Conservation (phyloP, 2,113 vertebrate species). For the Gavia stellata region DNA sequence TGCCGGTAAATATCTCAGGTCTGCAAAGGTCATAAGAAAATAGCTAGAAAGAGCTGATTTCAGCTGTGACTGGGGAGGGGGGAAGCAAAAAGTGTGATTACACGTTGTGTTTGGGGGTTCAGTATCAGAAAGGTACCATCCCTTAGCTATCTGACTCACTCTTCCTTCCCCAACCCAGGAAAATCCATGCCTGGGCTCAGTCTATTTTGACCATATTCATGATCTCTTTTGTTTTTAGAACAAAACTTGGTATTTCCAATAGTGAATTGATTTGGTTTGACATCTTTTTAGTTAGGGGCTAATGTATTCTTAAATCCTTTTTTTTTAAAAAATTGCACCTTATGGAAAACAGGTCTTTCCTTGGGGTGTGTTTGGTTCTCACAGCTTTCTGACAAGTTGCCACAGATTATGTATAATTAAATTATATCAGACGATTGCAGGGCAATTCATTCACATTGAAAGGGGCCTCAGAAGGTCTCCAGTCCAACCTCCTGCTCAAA, state of each 20-base stretch:
- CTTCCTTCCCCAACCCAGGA: neutral
- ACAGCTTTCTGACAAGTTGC: neutral
- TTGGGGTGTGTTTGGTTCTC: neutral
- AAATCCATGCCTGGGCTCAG: neutral
- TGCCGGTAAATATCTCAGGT: slow-evolving; percentile 77
- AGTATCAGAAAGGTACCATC: neutral
- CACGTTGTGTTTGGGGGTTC: neutral
- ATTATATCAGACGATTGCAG: neutral
- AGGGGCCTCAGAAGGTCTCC: neutral
- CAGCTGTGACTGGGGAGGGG: neutral
- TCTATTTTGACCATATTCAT: neutral
- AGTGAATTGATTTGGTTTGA: neutral
- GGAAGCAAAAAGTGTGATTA: neutral
- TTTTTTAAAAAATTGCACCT: neutral
- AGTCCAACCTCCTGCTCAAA: neutral
- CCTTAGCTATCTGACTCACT: neutral
- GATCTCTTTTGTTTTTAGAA: neutral
- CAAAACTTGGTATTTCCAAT: neutral
- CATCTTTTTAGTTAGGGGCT: neutral
- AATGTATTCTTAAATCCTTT: neutral
- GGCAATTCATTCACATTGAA: neutral
- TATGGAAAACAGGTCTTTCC: neutral
- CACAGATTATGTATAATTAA: neutral
- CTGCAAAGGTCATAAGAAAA: neutral
- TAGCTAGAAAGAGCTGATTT: neutral